Percentiles rank a stretch among this genome's conserved stretches.
Conservation (phyloP, 2,797 vertebrate species). For the Ctenopoma multispine region DNA sequence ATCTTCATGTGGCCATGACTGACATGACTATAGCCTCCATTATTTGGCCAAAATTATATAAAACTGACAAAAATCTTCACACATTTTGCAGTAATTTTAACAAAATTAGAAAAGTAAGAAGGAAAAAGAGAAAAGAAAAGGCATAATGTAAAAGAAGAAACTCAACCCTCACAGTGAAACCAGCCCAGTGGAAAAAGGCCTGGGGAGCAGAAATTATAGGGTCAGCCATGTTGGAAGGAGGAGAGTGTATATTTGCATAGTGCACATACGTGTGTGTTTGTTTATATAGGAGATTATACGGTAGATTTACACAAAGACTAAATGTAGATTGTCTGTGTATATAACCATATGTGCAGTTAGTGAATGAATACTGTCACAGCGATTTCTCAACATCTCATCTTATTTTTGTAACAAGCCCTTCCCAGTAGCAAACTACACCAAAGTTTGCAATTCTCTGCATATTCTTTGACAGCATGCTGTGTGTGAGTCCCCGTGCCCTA, state of each 20-base stretch:
- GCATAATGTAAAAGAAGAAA: slow-evolving; percentile 45
- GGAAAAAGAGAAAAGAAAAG: slow-evolving; percentile 18
- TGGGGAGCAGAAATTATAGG: slow-evolving; percentile 74
- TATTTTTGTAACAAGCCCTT: slow-evolving; percentile 5
- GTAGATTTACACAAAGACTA: slow-evolving; percentile 56
- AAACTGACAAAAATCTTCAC: slow-evolving; percentile 28
- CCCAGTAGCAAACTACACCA: background rate
- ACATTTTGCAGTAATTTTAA: slow-evolving; percentile 34
- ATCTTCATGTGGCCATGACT: slow-evolving; percentile 2
- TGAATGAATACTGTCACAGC: slow-evolving; percentile 10
- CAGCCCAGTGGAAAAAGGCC: slow-evolving; percentile 55
- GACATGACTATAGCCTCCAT: slow-evolving; percentile 13
- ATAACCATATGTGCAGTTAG: slow-evolving; percentile 22
- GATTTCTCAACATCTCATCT: slow-evolving; percentile 1
- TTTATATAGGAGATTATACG: slow-evolving; percentile 71
- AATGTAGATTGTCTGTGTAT: slow-evolving; percentile 58
- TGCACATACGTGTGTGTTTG: slow-evolving; percentile 55
- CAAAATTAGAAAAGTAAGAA: slow-evolving; percentile 44
- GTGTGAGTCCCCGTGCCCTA: slow-evolving; percentile 22
- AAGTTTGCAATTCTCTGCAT: slow-evolving; percentile 5
- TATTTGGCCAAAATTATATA: slow-evolving; percentile 31
- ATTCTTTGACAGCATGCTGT: slow-evolving; percentile 28
- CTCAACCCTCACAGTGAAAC: slow-evolving; percentile 43
- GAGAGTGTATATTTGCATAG: slow-evolving; percentile 71
- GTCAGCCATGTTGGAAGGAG: slow-evolving; percentile 40